Evolutionary conservation across 2,888 invertebrate species (phyloP), one percentile per base, ranked within the genome.

Genomic region (Drosophila nr. medialis): DNA sequence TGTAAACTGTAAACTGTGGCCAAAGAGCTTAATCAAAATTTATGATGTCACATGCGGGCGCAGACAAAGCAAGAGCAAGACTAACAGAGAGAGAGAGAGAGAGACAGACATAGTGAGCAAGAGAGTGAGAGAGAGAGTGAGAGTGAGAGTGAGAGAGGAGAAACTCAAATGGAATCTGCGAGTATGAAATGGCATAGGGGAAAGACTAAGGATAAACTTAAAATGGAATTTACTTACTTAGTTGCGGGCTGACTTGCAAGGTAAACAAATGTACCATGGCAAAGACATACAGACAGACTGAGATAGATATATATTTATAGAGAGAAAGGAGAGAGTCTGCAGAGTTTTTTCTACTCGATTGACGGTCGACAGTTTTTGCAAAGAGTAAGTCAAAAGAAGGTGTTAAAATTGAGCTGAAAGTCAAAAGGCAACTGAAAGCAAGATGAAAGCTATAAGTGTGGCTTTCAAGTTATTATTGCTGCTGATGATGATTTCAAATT

Each of bases 1-100:
- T 86, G 79, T 81, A 42, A 58, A 58, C 75, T 75, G 78, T 82
- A 83, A 86, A 83, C 83, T 83, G 86, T 84, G 82, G 82, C 77
- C 80, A 84, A 87, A 77, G 82, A 82, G 82, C 85, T 84, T 84
- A 80, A 84, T 84, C 84, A 85, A 82, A 84, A 84, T 84, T 84
- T 87, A 87, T 84, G 82, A 82, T 87, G 85, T 79, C 79, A 81
- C 79, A 81, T 72, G 78, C 83, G 83, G 72, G 73, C 32, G 65
- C 45, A 49, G 64, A 29, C 56, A 68, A 32, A 29, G n/a, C 48
- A 29, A 38, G 24, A 50, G 36, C 7, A 21, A 58, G n/a, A 40
- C 21, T 24, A 29, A 38, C 11, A 29, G 5, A 27, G 11, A 30
- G n/a, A 1, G 18, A 29, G 5, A 27, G 11, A 30, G n/a, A 1